Conservation (phyloP, 2,113 vertebrate genomes). For the Sturnus vulgaris region DNA sequence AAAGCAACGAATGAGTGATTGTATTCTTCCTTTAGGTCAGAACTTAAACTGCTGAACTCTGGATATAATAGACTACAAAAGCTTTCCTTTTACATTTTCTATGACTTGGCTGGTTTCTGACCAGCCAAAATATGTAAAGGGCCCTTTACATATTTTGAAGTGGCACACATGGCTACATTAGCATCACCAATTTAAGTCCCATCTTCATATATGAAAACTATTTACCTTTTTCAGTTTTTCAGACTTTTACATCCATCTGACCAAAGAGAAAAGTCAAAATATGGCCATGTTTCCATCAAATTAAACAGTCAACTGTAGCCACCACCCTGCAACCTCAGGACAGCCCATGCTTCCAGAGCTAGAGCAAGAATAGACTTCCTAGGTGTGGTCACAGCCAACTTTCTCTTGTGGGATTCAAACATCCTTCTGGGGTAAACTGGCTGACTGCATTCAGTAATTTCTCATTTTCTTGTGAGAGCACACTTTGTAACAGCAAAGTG, state of each 20-base stretch:
- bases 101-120: background rate
- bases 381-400: background rate
- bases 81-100: background rate
- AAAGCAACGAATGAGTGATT: background rate
- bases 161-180: background rate
- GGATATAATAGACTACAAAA: background rate
- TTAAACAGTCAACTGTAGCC: background rate
- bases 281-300: background rate
- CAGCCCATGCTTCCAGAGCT: background rate
- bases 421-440: background rate
- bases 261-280: background rate
- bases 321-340: background rate
- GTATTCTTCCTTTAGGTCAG: background rate
- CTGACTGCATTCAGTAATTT: background rate
- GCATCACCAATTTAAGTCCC: background rate
- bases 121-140: no score
- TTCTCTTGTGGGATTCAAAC: background rate
- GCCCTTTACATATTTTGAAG: background rate
- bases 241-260: background rate
- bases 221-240: background rate
- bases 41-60: background rate
- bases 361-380: background rate
- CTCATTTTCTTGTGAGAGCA: background rate
- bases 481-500: background rate
- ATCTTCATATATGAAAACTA: background rate